A percentile compares a stretch with the other conserved stretches of the same genome.
These are phyloP conservation scores for Marronus borbonicus DNA, from an alignment of 2,888 invertebrate genomes.

Conservation along the genomic window DNA sequence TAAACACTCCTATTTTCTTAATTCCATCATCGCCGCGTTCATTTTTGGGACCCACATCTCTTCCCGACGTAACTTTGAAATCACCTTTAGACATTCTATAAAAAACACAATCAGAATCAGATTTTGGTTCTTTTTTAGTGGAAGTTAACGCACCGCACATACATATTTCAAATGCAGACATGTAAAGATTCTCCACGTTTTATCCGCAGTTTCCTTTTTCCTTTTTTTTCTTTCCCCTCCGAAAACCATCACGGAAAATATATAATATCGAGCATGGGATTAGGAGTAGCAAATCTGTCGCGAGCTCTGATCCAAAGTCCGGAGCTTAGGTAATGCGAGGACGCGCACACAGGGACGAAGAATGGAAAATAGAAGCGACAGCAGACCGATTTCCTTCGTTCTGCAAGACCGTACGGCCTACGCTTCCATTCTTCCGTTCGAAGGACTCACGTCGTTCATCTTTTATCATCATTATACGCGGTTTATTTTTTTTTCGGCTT, in stretches of 20 bases:
- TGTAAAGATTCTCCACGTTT: constrained; percentile 7
- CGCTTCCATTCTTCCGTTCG: constrained; percentile 27
- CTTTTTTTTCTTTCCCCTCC: neutral
- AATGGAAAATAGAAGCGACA: neutral
- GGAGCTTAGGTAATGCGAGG: constrained; percentile 63
- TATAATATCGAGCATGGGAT: constrained; percentile 68
- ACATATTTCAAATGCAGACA: neutral
- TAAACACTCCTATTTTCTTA: no score
- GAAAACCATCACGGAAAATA: constrained; percentile 55
- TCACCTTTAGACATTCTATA: no score
- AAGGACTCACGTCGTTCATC: constrained; percentile 51
- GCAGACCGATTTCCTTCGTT: constrained; percentile 19
- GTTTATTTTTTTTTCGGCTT: constrained; percentile 55
- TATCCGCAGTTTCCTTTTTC: constrained; percentile 21
- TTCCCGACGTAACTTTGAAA: no score
- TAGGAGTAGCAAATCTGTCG: constrained; percentile 69
- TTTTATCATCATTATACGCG: constrained; percentile 55
- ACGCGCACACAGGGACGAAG: constrained; percentile 52
- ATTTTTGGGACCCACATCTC: no score
- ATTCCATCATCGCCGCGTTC: no score
- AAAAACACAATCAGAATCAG: no score
- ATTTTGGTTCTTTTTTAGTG: no score
- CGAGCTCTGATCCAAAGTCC: constrained; percentile 65
- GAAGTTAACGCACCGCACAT: neutral
- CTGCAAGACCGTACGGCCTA: constrained; percentile 4